These are phyloP conservation scores for Stenichneumon culpator DNA, from an alignment of 2,888 invertebrate genomes.

Conservation along the genomic window DNA sequence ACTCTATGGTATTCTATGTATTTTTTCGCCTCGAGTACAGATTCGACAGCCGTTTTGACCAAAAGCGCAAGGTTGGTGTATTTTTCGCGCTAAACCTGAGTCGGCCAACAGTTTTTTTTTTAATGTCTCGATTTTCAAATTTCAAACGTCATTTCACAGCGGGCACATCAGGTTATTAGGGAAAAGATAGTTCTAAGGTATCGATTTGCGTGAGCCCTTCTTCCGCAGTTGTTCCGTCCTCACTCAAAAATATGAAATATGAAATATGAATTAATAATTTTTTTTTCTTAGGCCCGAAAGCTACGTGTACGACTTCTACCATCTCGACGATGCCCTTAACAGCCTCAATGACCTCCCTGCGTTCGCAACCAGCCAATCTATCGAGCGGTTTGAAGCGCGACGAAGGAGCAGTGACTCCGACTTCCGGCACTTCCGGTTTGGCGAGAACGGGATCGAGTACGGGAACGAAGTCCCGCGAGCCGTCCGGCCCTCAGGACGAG, in stretches of 20 bases:
- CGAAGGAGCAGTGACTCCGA: slow-evolving; percentile 58
- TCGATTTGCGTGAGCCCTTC: neutral
- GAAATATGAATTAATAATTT: neutral
- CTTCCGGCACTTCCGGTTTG: slow-evolving; percentile 56
- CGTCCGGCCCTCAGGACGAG: slow-evolving; percentile 88
- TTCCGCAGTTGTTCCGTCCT: too few species aligned
- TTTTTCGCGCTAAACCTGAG: too few species aligned
- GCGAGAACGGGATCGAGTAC: slow-evolving; percentile 72
- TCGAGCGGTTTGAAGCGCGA: slow-evolving; percentile 52
- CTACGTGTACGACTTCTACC: slow-evolving; percentile 55
- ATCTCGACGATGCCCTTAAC: slow-evolving; percentile 56
- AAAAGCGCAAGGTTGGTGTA: too few species aligned
- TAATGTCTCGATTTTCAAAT: too few species aligned
- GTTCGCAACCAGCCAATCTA: slow-evolving; percentile 42
- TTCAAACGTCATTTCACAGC: too few species aligned
- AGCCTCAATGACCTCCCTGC: slow-evolving; percentile 62
- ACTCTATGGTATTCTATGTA: too few species aligned
- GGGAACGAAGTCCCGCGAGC: slow-evolving; percentile 77
- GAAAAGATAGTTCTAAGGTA: too few species aligned
- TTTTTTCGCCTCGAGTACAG: too few species aligned
- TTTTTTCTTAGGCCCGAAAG: slow-evolving; percentile 62
- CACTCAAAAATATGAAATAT: neutral
- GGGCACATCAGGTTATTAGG: too few species aligned
- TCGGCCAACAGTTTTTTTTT: too few species aligned
- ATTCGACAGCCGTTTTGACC: too few species aligned